Evolutionary conservation across 2,888 invertebrate genomes (phyloP).

Genomic region (Chymomyza amoena): DNA sequence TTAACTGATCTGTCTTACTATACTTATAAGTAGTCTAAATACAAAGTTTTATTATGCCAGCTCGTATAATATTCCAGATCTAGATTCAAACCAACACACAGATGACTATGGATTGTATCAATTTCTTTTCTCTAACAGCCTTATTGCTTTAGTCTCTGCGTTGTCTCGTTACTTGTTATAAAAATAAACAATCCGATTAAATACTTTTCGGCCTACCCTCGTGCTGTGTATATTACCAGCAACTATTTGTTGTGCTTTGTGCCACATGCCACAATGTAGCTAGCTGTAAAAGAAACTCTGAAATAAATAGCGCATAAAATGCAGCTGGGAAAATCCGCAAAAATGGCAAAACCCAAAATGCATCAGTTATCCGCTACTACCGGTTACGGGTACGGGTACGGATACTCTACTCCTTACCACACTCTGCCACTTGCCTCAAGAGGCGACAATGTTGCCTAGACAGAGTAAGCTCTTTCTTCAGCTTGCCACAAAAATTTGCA

Average conservation of each 20-base stretch:
- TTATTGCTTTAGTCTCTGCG: too few species aligned
- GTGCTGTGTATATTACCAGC: slow-evolving; percentile 24
- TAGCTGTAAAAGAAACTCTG: slow-evolving; percentile 17
- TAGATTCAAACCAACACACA: too few species aligned
- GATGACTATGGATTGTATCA: too few species aligned
- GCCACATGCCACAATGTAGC: slow-evolving; percentile 47
- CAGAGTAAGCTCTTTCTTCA: slow-evolving; percentile 16
- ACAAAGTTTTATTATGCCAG: too few species aligned
- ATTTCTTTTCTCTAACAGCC: too few species aligned
- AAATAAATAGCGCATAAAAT: slow-evolving; percentile 58
- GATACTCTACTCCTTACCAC: neutral
- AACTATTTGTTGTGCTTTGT: slow-evolving; percentile 32
- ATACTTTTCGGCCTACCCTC: too few species aligned
- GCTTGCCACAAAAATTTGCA: slow-evolving; percentile 43
- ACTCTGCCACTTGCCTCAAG: neutral
- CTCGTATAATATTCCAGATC: too few species aligned
- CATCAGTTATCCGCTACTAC: neutral
- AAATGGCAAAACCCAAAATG: slow-evolving; percentile 21
- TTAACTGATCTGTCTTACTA: too few species aligned
- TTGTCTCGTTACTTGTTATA: too few species aligned
- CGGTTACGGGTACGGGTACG: too few species aligned
- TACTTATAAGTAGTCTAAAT: too few species aligned
- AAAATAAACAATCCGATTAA: too few species aligned
- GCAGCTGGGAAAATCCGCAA: slow-evolving; percentile 43
- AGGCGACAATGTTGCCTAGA: slow-evolving; percentile 6